Evolutionary conservation across 2,888 invertebrate species (phyloP).

Genomic region (Pyrochroa serraticornis): DNA sequence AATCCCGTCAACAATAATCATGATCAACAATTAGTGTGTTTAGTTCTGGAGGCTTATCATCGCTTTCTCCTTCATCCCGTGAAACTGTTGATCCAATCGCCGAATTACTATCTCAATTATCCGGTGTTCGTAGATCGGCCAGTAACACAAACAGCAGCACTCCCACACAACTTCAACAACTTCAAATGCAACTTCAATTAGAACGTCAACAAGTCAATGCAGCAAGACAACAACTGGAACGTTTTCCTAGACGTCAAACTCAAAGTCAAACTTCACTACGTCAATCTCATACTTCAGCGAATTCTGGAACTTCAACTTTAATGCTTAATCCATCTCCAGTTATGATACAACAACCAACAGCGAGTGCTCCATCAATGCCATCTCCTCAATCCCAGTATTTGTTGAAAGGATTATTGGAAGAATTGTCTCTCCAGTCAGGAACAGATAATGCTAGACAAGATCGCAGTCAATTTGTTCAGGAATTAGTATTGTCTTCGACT

Average conservation of each 20-base stretch:
- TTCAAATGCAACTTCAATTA: constrained; percentile 94
- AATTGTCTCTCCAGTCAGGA: constrained; percentile 63
- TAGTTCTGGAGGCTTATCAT: constrained; percentile 85
- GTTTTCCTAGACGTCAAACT: constrained; percentile 82
- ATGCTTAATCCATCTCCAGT: constrained; percentile 54
- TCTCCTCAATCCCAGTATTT: constrained; percentile 53
- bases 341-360: constrained; percentile 47
- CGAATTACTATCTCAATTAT: constrained; percentile 92
- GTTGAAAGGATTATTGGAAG: constrained; percentile 55
- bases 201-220: constrained; percentile 88
- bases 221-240: constrained; percentile 87
- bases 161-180: constrained; percentile 86
- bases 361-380: constrained; percentile 49
- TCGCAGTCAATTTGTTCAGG: constrained; percentile 72
- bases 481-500: constrained; percentile 67
- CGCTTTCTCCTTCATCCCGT: constrained; percentile 85
- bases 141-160: constrained; percentile 63
- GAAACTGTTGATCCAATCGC: constrained; percentile 97
- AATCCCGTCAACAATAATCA: background rate
- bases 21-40: constrained; percentile 48
- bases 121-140: constrained; percentile 82
- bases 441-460: constrained; percentile 66
- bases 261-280: constrained; percentile 59
- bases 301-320: constrained; percentile 48
- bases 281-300: constrained; percentile 41